Conservation (phyloP, 2,113 vertebrate species). For the Nerophis lumbriciformis region DNA sequence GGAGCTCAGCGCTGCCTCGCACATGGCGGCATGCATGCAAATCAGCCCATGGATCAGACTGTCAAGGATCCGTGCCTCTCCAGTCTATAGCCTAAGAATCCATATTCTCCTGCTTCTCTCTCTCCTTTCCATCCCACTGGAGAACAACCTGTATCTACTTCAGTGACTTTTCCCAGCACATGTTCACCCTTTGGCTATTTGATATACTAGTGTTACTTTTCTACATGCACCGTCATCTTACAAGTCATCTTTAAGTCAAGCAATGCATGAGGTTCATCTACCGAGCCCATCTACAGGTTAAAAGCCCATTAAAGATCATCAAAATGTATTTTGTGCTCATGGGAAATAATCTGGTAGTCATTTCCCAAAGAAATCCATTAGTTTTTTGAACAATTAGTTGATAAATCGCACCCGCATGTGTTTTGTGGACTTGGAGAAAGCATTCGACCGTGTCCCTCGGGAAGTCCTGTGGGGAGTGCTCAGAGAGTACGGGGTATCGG, state of each 20-base stretch:
- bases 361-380: no score
- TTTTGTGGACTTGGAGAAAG: no score
- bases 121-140: background rate
- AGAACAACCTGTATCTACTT: background rate
- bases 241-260: background rate
- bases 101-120: background rate
- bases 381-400: no score
- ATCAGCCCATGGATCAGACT: constrained; percentile 43
- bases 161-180: background rate
- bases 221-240: background rate
- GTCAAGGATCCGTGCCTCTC: constrained; percentile 19
- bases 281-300: constrained; percentile 14
- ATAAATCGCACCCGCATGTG: no score
- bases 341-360: no score
- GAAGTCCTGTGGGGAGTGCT: no score
- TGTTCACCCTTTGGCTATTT: background rate
- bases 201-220: background rate
- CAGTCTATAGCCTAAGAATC: constrained; percentile 18
- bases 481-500: no score
- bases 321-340: no score
- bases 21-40: constrained; percentile 42
- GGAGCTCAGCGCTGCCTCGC: constrained; percentile 20
- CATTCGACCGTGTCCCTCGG: no score
- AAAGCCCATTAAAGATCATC: no score
- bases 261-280: constrained; percentile 38